phyloP scores from a whole-genome alignment of 2,113 vertebrate genomes.

The Psilopsiagon aurifrons region DNA sequence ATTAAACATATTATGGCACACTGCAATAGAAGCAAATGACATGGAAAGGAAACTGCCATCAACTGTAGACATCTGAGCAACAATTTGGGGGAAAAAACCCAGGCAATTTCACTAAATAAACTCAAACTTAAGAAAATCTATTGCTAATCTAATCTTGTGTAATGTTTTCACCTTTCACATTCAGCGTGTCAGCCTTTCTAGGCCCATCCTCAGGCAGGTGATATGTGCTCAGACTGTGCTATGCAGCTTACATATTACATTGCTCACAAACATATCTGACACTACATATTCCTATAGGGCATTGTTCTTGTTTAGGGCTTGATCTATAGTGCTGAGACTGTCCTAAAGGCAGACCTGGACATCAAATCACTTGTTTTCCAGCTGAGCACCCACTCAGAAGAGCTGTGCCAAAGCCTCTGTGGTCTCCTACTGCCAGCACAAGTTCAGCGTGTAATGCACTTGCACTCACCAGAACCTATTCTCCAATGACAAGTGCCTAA shows the following conservation, averaged over 20 bases:
- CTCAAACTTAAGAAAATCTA: neutral
- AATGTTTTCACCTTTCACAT: neutral
- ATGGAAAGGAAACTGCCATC: neutral
- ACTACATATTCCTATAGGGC: accelerated
- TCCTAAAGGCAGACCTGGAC: neutral
- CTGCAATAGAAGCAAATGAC: neutral
- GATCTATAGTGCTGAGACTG: neutral
- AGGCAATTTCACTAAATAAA: neutral
- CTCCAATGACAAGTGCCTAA: neutral
- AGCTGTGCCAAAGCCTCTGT: neutral
- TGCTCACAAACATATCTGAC: neutral
- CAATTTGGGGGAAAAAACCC: accelerated
- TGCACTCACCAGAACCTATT: accelerated
- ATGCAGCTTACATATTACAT: accelerated
- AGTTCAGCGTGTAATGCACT: neutral
- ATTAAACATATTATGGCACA: neutral
- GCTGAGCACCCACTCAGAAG: neutral
- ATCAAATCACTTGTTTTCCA: neutral
- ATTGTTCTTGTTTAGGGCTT: neutral
- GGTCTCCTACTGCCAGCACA: neutral
- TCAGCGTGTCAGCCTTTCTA: neutral
- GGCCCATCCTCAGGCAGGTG: neutral
- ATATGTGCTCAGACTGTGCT: accelerated
- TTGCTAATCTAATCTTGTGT: neutral
- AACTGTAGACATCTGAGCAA: neutral